Conservation (phyloP, 2,113 vertebrate genomes). For the Osmerus mordax region DNA sequence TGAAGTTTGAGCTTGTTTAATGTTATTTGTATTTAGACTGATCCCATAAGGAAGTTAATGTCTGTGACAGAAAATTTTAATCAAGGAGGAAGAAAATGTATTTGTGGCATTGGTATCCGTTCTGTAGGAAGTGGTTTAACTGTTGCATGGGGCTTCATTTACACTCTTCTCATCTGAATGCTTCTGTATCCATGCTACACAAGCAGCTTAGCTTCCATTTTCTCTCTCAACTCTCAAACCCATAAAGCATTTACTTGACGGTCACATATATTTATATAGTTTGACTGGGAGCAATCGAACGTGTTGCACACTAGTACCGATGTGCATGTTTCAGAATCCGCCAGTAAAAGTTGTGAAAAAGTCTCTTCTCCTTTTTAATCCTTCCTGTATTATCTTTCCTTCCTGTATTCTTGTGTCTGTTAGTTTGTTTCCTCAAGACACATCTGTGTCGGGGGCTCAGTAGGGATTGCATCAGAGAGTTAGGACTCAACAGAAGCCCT, state of each 20-base stretch:
- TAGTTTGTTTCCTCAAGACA: constrained; percentile 33
- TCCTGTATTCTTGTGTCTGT: constrained; percentile 37
- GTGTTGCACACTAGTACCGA: background rate
- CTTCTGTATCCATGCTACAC: background rate
- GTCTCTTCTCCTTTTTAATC: constrained; percentile 51
- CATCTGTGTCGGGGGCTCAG: background rate
- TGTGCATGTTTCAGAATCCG: background rate
- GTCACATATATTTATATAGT: too few relatives aligned
- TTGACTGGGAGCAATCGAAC: background rate
- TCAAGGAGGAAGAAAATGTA: background rate
- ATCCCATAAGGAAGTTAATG: too few relatives aligned
- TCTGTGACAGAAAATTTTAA: too few relatives aligned
- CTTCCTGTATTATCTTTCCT: constrained; percentile 47
- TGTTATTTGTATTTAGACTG: too few relatives aligned
- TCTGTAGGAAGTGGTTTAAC: constrained; percentile 65
- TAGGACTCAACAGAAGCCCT: too few relatives aligned
- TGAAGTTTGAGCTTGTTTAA: too few relatives aligned
- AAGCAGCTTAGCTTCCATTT: background rate
- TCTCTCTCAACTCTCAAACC: background rate
- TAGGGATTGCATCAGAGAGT: background rate
- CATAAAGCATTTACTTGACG: background rate
- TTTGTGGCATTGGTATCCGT: constrained; percentile 23
- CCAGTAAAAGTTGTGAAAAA: constrained; percentile 48
- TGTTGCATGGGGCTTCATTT: constrained; percentile 27
- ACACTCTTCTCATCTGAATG: background rate